Percentiles rank a stretch among this genome's conserved stretches.
Evolutionary conservation across 2,797 vertebrate genomes (phyloP).

Genomic region (Enteromius treurensis): DNA sequence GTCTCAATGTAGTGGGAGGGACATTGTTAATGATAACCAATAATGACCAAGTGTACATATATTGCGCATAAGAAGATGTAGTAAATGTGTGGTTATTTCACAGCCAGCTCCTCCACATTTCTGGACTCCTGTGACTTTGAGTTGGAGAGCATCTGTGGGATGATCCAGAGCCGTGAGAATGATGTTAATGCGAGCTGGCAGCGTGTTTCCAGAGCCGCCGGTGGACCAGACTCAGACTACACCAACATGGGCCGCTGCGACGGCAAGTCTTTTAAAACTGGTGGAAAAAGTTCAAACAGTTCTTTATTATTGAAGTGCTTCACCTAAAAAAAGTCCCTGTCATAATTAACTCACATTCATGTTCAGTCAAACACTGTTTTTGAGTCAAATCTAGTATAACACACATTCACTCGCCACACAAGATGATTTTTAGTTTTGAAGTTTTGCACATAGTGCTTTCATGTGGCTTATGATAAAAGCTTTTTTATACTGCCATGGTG

Average conservation of each 20-base stretch:
- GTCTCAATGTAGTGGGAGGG: not conserved
- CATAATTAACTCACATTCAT: not conserved
- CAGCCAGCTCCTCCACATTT: constrained; percentile 81
- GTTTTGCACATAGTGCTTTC: not conserved
- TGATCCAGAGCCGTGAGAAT: constrained; percentile 83
- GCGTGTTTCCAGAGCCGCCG: constrained; percentile 63
- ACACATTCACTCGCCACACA: too few species aligned
- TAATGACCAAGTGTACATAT: not conserved
- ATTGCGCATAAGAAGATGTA: not conserved
- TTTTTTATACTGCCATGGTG: too few species aligned
- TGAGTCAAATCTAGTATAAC: not conserved
- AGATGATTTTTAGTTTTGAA: not conserved
- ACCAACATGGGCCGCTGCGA: constrained; percentile 85
- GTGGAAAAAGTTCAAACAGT: not conserved
- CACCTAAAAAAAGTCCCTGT: not conserved
- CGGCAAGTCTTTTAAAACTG: constrained; percentile 72
- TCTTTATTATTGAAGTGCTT: not conserved
- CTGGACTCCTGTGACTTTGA: constrained; percentile 94
- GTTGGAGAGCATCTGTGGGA: constrained; percentile 89
- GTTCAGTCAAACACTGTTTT: not conserved
- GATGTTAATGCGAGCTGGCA: constrained; percentile 78
- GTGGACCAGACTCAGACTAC: constrained; percentile 83
- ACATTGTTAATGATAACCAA: too few species aligned
- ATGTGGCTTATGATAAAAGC: not conserved
- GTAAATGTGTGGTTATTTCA: constrained; percentile 8